Evolutionary conservation across 1,140 invertebrate species (phyloP), one percentile per base, ranked within the genome.

Genomic region (Rhopalosiphum padi): DNA sequence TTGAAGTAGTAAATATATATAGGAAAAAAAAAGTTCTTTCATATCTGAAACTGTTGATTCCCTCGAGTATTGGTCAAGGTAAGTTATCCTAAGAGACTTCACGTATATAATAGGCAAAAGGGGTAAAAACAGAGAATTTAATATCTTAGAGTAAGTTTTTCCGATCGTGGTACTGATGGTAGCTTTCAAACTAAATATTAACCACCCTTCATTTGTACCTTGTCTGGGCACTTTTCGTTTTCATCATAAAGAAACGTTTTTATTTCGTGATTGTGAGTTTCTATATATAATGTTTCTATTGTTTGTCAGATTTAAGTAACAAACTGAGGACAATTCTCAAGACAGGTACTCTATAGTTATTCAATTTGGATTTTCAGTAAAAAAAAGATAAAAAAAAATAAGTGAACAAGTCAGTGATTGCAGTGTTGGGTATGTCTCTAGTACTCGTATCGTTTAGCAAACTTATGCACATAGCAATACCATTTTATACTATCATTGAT

Each of bases 81-180:
- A 89, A 89, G 88, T 89, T 89, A 53, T 89, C 88, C 88, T 37
- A 8, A 21, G 88, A 23, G 88, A 89, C 88, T 37, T 37, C 8
- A 6, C 35, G 51, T 22, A 25, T 89, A 55, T 89, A 55, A 89
- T 89, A 55, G 88, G 51, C 48, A 89, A 89, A 89, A 89, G 88
- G 88, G 88, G 88, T 89, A 89, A 89, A 48, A 89, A 53, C 46
- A 41, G 88, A 89, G 51, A 89, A 89, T 89, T 89, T 89, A 89
- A 89, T 89, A 89, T 89, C 48, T 89, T 89, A 89, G 35, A 89
- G 88, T 89, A 89, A 89, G 88, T 89, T 89, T 89, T 55, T 89
- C 51, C 88, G 87, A 53, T 89, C n/a, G 9, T 89, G 48, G 30
- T 53, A 48, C 43, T n/a, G 9, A n/a, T 51, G n/a, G 48, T 53